Evolutionary conservation across 2,797 vertebrate species (phyloP).

Genomic region (Sarcophilus harrisii): DNA sequence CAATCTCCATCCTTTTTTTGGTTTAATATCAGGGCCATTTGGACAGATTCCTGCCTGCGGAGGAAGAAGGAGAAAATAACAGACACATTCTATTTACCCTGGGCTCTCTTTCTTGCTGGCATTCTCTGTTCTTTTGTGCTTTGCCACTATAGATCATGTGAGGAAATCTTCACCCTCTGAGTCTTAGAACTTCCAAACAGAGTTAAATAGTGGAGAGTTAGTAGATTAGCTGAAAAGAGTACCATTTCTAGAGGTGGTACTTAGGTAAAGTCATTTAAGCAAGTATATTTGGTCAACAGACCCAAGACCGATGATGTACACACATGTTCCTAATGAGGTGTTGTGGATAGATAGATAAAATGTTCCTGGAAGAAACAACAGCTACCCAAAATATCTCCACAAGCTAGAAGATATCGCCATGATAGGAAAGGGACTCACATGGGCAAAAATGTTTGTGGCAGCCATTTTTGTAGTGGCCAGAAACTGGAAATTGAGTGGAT

Average conservation of each 20-base stretch:
- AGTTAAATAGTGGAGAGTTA: neutral
- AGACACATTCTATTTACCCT: neutral
- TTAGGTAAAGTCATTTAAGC: conserved; percentile 68
- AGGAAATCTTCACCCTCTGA: conserved; percentile 34
- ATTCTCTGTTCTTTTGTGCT: conserved; percentile 25
- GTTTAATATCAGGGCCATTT: neutral
- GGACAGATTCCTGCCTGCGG: conserved; percentile 21
- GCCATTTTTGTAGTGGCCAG: too few species aligned
- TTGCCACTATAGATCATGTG: conserved; percentile 28
- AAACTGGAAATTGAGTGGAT: too few species aligned
- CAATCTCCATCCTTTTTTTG: conserved; percentile 2
- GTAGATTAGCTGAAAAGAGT: neutral
- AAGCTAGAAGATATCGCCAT: conserved; percentile 19
- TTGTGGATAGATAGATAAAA: conserved; percentile 48
- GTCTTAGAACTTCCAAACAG: neutral
- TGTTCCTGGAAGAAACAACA: conserved; percentile 56
- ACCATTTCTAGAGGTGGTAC: conserved; percentile 1
- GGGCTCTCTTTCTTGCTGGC: neutral
- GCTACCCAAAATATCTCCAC: conserved; percentile 46
- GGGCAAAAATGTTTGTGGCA: too few species aligned
- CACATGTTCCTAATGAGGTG: conserved; percentile 50
- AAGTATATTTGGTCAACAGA: conserved; percentile 64
- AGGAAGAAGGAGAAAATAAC: conserved; percentile 25
- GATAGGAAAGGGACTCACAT: too few species aligned
- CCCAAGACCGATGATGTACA: conserved; percentile 55